phyloP scores from a whole-genome alignment of 1,140 invertebrate genomes.

The Ceratina calcarata region DNA sequence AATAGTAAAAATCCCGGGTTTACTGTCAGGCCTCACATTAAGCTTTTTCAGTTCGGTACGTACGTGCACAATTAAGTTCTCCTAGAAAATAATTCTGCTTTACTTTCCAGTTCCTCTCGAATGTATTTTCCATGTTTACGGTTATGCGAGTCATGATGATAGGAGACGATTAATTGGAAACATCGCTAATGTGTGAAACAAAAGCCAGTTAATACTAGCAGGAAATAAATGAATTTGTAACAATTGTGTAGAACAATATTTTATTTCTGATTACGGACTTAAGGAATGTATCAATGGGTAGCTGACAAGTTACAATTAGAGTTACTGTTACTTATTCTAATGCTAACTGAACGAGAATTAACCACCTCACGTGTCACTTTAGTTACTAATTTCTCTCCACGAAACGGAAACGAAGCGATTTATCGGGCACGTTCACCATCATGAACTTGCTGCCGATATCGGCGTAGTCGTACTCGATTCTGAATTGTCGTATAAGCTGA shows the following conservation, averaged over 20 bases:
- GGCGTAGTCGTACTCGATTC: slow-evolving; percentile 84
- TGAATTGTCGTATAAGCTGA: slow-evolving; percentile 83
- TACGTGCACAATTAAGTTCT: too few species aligned
- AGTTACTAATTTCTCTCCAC: slow-evolving; percentile 79
- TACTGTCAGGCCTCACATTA: too few species aligned
- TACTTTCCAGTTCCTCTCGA: slow-evolving; percentile 28
- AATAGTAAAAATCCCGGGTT: too few species aligned
- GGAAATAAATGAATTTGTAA: too few species aligned
- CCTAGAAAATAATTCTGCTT: too few species aligned
- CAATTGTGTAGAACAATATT: background rate
- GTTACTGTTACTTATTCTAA: background rate
- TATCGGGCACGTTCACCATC: slow-evolving; percentile 82
- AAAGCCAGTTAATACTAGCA: too few species aligned
- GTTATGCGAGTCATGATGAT: background rate
- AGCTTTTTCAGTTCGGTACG: too few species aligned
- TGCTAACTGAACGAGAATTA: background rate
- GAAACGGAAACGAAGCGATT: slow-evolving; percentile 84
- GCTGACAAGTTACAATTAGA: slow-evolving; percentile 9
- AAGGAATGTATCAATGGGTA: background rate
- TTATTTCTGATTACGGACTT: background rate
- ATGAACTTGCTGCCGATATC: slow-evolving; percentile 82
- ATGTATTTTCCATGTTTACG: too few species aligned
- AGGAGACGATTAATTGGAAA: too few species aligned
- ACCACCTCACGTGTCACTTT: background rate
- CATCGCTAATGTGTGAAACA: too few species aligned